These are phyloP conservation scores for Paratrypauchen microcephalus DNA, from an alignment of 2,797 vertebrate species.

Conservation along the genomic window DNA sequence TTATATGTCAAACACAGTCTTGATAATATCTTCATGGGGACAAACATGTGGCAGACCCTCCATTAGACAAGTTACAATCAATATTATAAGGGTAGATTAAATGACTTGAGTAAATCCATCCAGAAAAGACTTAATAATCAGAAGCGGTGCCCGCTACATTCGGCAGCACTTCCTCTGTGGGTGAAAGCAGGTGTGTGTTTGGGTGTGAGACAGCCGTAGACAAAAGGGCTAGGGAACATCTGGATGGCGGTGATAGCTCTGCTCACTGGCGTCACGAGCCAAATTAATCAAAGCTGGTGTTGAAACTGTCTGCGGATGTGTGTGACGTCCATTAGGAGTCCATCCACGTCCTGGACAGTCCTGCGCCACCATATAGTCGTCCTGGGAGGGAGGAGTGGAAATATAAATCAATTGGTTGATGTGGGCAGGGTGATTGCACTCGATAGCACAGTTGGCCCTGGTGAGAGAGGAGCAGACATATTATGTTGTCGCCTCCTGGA, in stretches of 20 bases:
- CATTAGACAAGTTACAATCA: neutral
- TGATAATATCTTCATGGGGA: no score
- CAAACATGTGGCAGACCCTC: no score
- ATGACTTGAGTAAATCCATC: neutral
- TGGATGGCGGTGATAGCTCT: slow-evolving; percentile 75
- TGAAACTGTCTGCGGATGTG: slow-evolving; percentile 51
- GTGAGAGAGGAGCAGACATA: slow-evolving; percentile 46
- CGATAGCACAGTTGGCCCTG: slow-evolving; percentile 43
- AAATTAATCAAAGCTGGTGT: slow-evolving; percentile 77
- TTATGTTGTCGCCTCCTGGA: slow-evolving; percentile 41
- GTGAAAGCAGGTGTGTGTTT: slow-evolving; percentile 58
- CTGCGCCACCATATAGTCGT: slow-evolving; percentile 53
- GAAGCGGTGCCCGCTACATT: slow-evolving; percentile 48
- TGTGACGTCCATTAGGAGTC: slow-evolving; percentile 60
- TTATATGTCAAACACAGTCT: no score
- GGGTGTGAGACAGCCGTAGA: slow-evolving; percentile 34
- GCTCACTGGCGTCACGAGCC: slow-evolving; percentile 66
- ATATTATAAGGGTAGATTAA: neutral
- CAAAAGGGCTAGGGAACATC: slow-evolving; percentile 74
- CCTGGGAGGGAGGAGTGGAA: slow-evolving; percentile 42
- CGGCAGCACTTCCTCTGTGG: slow-evolving; percentile 53
- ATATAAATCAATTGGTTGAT: slow-evolving; percentile 66
- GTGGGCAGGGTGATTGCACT: slow-evolving; percentile 53
- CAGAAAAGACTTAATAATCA: slow-evolving; percentile 39
- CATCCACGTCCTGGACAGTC: slow-evolving; percentile 60